Base-by-base conservation (phyloP, 2,888 invertebrate genomes). In the Drosophila nr. fundita region DNA sequence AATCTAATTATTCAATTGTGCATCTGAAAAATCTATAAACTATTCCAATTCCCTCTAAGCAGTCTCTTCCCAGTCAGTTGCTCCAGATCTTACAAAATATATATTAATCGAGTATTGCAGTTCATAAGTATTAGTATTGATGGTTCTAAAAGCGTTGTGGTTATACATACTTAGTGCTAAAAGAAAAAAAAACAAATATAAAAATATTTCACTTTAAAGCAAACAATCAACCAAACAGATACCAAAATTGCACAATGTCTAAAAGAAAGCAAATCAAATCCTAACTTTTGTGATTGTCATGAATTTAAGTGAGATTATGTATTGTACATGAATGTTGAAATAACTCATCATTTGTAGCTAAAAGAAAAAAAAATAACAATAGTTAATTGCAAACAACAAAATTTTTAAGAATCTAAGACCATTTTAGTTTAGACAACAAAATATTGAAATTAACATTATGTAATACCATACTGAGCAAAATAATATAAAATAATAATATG, bases 281-380 rank as follows among this genome's bases (percentile, higher is more conserved):
- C 89, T 75, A 89, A 89, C 80, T 89, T 85, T 85, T 85, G 85
- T 85, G 85, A 85, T 85, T 89, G 75, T 82, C 85, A 89, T 69
- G 87, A 85, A 89, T 87, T 89, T 85, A 89, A 79, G 85, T 79
- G 65, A 76, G 76, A 68, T 67, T 68, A 57, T 82, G 62, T 74
- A 65, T 24, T 45, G 32, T 53, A 21, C 29, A 64, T 76, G 76
- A 59, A 72, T 84, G 67, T 82, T 63, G 21, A 78, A 78, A 59
- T 62, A 66, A 67, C 30, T 53, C 68, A 59, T 59, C 27, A 54
- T 68, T 53, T 70, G 50, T 77, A 81, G 78, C 63, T 78, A 77
- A 82, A 13, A 34, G n/a, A n/a, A 15, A 34, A 18, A n/a, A n/a
- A 27, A 27, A 58, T 38, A 54, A 57, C 73, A 65, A 66, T 80